Evolutionary conservation across 53 echinoderm and acorn worm species (phyloP).

Genomic region (Echinometra lucunter): DNA sequence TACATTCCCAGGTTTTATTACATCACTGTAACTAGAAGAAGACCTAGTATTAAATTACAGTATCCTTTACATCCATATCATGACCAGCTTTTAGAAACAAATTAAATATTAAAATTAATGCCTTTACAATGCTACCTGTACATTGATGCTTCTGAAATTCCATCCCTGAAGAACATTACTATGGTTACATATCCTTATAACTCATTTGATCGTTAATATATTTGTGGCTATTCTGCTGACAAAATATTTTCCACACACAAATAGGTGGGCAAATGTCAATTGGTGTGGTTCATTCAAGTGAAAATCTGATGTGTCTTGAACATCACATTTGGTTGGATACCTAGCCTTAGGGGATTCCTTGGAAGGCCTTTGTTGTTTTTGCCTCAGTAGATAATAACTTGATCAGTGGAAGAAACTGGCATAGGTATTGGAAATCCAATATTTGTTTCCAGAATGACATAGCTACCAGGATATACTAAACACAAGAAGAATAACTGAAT

Average conservation of each 20-base stretch:
- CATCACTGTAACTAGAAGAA: no score
- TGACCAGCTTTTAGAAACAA: no score
- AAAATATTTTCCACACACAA: not conserved
- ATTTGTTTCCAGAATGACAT: not conserved
- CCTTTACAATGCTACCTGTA: not conserved
- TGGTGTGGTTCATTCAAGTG: not conserved
- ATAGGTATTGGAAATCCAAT: not conserved
- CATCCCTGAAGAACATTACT: not conserved
- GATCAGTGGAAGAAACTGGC: not conserved
- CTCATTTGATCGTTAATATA: not conserved
- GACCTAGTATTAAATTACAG: no score
- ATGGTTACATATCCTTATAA: not conserved
- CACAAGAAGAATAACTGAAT: not conserved
- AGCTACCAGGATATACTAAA: not conserved
- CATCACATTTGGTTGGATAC: not conserved
- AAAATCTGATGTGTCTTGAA: not conserved
- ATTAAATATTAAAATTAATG: no score
- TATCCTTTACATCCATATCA: no score
- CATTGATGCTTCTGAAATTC: not conserved
- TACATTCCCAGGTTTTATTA: no score
- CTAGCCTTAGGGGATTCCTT: not conserved
- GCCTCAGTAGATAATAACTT: not conserved
- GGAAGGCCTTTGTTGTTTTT: not conserved
- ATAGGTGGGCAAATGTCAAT: not conserved
- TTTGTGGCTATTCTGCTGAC: not conserved